Conservation (phyloP, 2,113 vertebrate genomes). For the Progne subis region DNA sequence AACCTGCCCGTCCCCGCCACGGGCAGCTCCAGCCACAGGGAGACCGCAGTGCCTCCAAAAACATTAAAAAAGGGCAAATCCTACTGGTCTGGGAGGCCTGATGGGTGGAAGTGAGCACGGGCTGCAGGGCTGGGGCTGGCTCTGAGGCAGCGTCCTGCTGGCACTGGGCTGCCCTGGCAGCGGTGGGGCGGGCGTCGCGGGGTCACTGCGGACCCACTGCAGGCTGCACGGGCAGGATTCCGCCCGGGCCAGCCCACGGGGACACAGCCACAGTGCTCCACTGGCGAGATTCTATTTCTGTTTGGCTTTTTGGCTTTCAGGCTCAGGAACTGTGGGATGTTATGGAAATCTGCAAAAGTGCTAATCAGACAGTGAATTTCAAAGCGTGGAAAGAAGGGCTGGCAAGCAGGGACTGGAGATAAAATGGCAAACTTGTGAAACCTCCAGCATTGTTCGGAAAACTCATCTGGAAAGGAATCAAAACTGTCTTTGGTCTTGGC, state of each 20-base stretch:
- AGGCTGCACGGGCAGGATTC: neutral
- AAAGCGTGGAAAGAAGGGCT: slow-evolving; percentile 35
- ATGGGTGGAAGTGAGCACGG: fast-evolving
- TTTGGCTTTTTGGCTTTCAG: neutral
- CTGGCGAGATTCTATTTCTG: neutral
- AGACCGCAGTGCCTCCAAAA: neutral
- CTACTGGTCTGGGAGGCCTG: neutral
- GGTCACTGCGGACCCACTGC: fast-evolving
- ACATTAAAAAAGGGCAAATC: fast-evolving
- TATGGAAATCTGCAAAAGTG: slow-evolving; percentile 42
- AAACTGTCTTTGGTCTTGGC: slow-evolving; percentile 42
- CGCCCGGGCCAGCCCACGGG: neutral
- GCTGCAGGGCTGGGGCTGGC: fast-evolving
- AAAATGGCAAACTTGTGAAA: slow-evolving; percentile 64
- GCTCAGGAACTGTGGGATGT: slow-evolving; percentile 16
- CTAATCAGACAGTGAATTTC: slow-evolving; percentile 54
- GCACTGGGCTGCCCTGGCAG: fast-evolving
- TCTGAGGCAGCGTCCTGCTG: fast-evolving
- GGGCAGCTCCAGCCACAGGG: neutral
- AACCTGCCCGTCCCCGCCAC: fast-evolving
- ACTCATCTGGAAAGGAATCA: slow-evolving; percentile 59
- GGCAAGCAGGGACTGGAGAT: slow-evolving; percentile 30
- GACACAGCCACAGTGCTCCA: fast-evolving
- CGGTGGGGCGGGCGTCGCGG: neutral
- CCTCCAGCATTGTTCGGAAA: slow-evolving; percentile 52